Evolutionary conservation across 2,888 invertebrate species (phyloP), one percentile per base, ranked within the genome.

Genomic region (Tuberolachnus salignus): DNA sequence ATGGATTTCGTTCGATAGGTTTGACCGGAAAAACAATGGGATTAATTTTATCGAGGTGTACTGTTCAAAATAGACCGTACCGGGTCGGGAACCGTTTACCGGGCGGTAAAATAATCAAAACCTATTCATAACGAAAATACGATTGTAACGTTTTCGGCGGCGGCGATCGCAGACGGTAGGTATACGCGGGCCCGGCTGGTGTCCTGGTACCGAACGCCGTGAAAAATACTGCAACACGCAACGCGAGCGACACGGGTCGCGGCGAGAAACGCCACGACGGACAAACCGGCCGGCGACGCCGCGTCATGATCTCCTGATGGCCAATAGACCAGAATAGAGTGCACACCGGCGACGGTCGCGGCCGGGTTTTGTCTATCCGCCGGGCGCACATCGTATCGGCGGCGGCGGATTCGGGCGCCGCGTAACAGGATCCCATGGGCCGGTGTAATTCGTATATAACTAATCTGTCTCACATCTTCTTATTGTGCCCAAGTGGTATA

Each of bases 281-380:
- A n/a, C n/a, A n/a, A n/a, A n/a, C 3, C 34, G 34, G 34, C 3
- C 34, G 3, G 34, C 34, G 44, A 16, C 10, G 63, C 26, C 21
- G 16, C 19, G 0, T 6, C 34, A 74, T 74, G 19, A 19, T 64
- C 10, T 26, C 74, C 74, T 74, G 74, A 66, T 74, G 74, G n/a
- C 23, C 66, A 66, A 66, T 74, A 74, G 74, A 74, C 74, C 55
- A 74, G 64, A 66, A 66, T 44, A 55, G 74, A 64, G 55, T 46
- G 66, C 64, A 26, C 66, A 53, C 53, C 64, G 64, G 21, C 63
- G 23, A 46, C 71, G 71, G 55, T 21, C 34, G n/a, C 10, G 19
- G 46, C 10, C 53, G 46, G 16, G 46, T 46, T 34, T 34, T 64
- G 26, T 64, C 64, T 64, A 64, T 46, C 44, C 44, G 16, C 9